phyloP scores from a whole-genome alignment of 2,797 vertebrate genomes.

The Sarcophilus harrisii region DNA sequence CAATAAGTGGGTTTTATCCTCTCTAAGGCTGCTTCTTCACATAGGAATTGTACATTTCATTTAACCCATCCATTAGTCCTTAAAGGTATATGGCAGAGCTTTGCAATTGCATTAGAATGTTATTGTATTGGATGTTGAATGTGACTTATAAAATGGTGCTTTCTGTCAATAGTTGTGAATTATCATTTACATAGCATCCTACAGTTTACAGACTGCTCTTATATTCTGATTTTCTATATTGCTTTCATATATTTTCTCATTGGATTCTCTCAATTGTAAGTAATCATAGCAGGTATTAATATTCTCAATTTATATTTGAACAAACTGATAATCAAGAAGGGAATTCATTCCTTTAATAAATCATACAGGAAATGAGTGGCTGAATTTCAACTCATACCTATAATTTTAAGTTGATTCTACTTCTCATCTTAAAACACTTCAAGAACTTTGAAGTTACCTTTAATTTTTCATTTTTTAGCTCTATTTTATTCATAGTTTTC shows the following conservation, averaged over 20 bases:
- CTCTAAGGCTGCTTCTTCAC: not conserved
- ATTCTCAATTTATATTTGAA: not conserved
- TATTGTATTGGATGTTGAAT: not conserved
- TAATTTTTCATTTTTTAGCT: not conserved
- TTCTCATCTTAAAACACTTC: not conserved
- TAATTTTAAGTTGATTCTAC: not conserved
- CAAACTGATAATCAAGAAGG: not conserved
- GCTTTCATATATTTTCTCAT: not conserved
- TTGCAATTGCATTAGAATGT: not conserved
- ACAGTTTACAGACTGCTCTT: not conserved
- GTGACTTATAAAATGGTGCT: not conserved
- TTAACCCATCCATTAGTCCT: slow-evolving; percentile 10
- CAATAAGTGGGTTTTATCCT: not conserved
- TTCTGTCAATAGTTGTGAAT: not conserved
- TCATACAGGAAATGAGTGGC: not conserved
- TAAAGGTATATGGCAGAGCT: not conserved
- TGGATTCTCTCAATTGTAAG: not conserved
- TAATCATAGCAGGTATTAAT: not conserved
- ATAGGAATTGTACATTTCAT: slow-evolving; percentile 32
- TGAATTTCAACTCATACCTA: not conserved
- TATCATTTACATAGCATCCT: not conserved
- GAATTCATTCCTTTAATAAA: not conserved
- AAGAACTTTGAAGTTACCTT: not conserved
- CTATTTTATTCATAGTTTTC: not conserved
- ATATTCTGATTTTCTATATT: not conserved